Conservation (phyloP, 2,113 vertebrate genomes). For the Setophaga coronata region DNA sequence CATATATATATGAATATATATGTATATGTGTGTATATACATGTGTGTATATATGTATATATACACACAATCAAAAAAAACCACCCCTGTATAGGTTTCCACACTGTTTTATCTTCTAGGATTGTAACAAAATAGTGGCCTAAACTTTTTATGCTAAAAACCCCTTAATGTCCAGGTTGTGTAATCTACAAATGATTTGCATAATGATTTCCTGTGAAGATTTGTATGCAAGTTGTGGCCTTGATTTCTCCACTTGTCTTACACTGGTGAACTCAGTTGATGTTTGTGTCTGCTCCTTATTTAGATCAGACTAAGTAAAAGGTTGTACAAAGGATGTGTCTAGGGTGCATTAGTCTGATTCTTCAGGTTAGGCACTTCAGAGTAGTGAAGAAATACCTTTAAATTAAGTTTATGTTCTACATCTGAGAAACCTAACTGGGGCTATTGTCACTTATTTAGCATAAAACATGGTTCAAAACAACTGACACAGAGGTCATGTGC, state of each 20-base stretch:
- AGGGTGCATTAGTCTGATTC: not conserved
- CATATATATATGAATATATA: too few species aligned
- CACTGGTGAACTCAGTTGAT: not conserved
- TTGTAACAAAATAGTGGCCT: not conserved
- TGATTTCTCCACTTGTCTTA: not conserved
- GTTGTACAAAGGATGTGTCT: not conserved
- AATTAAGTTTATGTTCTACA: not conserved
- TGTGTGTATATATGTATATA: not conserved
- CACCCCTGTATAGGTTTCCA: not conserved
- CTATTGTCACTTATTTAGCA: not conserved
- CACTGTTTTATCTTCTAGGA: not conserved
- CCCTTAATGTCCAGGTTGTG: not conserved
- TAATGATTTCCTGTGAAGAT: not conserved
- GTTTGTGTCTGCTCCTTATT: not conserved
- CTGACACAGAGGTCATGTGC: not conserved
- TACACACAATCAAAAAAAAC: fast-evolving
- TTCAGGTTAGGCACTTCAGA: not conserved
- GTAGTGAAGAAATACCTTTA: not conserved
- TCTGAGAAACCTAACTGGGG: not conserved
- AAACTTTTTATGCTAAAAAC: not conserved
- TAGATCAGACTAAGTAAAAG: not conserved
- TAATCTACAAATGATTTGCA: not conserved
- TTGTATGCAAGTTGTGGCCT: not conserved
- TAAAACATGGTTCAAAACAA: not conserved
- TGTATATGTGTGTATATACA: not conserved